Percentiles rank a stretch among this genome's conserved stretches.
phyloP scores from a whole-genome alignment of 2,113 vertebrate genomes.

The Nyctibius bracteatus region DNA sequence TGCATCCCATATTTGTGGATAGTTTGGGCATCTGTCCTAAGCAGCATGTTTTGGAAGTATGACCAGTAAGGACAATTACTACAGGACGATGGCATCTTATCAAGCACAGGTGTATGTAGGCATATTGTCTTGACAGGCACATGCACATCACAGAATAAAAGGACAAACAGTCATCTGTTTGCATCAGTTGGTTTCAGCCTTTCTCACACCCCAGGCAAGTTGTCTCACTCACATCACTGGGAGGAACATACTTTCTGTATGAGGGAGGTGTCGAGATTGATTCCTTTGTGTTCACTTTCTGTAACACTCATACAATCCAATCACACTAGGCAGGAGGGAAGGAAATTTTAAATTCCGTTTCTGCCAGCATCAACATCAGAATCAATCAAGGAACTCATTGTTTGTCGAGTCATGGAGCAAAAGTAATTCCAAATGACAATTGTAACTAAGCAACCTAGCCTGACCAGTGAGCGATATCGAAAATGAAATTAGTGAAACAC shows the following conservation, averaged over 20 bases:
- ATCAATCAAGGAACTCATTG: neutral
- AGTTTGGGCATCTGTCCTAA: neutral
- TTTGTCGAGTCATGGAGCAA: neutral
- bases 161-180: neutral
- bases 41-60: neutral
- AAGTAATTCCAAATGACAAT: slow-evolving; percentile 32
- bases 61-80: neutral
- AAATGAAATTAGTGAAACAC: slow-evolving; percentile 7
- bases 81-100: neutral
- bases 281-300: neutral
- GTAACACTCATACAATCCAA: neutral
- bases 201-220: neutral
- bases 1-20: neutral
- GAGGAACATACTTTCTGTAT: neutral
- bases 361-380: neutral
- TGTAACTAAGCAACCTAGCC: slow-evolving; percentile 13
- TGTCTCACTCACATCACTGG: neutral
- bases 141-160: neutral
- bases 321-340: neutral
- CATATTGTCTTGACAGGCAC: neutral
- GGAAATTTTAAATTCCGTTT: neutral
- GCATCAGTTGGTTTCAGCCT: neutral
- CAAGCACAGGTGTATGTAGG: neutral
- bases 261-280: neutral
- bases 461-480: neutral